Conservation (phyloP, 2,113 vertebrate species). For the Gymnogyps californianus region DNA sequence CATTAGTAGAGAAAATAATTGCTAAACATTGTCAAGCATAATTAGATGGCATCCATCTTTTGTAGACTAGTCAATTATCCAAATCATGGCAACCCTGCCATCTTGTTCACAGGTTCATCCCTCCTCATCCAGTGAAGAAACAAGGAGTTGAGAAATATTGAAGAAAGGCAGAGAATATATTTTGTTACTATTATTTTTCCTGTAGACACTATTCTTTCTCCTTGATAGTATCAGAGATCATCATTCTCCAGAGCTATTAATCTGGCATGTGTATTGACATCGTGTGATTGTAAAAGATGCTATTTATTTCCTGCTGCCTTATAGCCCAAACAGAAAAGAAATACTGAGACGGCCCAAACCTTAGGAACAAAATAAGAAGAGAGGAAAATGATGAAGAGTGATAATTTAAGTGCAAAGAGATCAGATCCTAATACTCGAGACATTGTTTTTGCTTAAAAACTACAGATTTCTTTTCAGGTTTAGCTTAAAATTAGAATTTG, state of each 20-base stretch:
- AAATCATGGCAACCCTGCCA: not conserved
- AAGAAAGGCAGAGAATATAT: not conserved
- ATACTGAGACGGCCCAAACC: not conserved
- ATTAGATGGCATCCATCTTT: not conserved
- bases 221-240: conserved; percentile 7
- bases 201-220: not conserved
- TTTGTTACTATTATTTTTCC: not conserved
- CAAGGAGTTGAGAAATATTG: not conserved
- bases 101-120: not conserved
- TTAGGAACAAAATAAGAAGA: not conserved
- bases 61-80: not conserved
- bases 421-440: not conserved
- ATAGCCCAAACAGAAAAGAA: not conserved
- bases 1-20: not conserved
- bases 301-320: conserved; percentile 1
- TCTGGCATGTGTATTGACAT: conserved; percentile 24
- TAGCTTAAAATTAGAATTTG: not conserved
- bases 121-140: not conserved
- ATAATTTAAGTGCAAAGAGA: not conserved
- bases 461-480: not conserved
- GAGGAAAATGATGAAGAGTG: not conserved
- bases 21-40: not conserved
- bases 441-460: not conserved
- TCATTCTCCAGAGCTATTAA: conserved; percentile 25
- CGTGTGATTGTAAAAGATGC: not conserved